Conservation (phyloP, 2,113 vertebrate species). For the Xenopus borealis region DNA sequence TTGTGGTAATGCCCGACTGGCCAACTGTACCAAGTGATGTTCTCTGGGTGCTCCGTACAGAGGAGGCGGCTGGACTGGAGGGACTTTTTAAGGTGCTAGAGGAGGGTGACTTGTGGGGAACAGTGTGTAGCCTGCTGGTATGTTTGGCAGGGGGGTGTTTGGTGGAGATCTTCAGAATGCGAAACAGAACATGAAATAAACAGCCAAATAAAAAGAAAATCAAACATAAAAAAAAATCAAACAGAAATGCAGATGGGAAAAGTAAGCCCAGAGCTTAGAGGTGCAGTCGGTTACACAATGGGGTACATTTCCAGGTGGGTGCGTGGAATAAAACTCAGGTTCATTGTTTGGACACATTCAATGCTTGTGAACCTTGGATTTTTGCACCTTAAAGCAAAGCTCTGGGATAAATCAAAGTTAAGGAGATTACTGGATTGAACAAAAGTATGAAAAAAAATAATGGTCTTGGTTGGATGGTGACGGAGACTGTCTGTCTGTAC, state of each 20-base stretch:
- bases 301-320: no score
- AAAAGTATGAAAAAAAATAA: no score
- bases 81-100: constrained; percentile 69
- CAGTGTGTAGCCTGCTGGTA: constrained; percentile 67
- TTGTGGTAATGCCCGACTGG: constrained; percentile 58
- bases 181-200: constrained; percentile 65
- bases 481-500: no score
- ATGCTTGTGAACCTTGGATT: no score
- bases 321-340: no score
- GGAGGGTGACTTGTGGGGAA: constrained; percentile 67
- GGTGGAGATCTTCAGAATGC: constrained; percentile 69
- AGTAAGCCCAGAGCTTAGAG: constrained; percentile 5
- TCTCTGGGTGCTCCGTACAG: constrained; percentile 63
- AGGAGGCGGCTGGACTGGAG: constrained; percentile 60
- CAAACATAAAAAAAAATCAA: constrained; percentile 18
- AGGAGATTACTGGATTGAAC: neutral
- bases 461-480: no score
- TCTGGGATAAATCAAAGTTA: neutral
- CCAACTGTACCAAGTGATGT: constrained; percentile 67
- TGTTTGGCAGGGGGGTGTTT: constrained; percentile 71
- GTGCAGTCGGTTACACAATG: neutral
- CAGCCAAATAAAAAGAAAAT: constrained; percentile 52
- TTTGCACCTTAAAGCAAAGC: neutral
- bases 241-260: constrained; percentile 14
- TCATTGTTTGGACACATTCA: no score